A percentile compares a stretch with the other conserved stretches of the same genome.
These are phyloP conservation scores for Hemicordylus capensis DNA, from an alignment of 2,113 vertebrate species.

Conservation along the genomic window DNA sequence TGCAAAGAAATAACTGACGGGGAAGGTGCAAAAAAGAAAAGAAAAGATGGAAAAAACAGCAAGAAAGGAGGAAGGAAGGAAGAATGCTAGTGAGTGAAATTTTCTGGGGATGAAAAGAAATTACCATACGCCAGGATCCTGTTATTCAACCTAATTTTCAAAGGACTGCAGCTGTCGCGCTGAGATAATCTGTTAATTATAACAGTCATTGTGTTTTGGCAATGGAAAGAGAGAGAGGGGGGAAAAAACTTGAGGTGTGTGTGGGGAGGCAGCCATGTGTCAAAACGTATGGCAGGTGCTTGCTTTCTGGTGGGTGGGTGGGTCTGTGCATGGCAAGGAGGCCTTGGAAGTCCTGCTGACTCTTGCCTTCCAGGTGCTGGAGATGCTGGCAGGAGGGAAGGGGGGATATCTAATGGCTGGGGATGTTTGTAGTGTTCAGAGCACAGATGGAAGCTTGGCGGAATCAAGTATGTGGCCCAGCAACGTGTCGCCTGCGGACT, in stretches of 20 bases:
- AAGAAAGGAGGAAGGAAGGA: conserved; percentile 34
- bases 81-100: conserved; percentile 65
- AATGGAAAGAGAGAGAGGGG: conserved; percentile 69
- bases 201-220: conserved; percentile 82
- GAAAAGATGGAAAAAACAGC: neutral
- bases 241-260: conserved; percentile 60
- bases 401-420: neutral
- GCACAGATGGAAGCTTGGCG: conserved; percentile 9
- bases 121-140: conserved; percentile 80
- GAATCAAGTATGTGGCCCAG: neutral
- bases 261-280: conserved; percentile 58
- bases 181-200: conserved; percentile 88
- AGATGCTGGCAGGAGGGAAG: conserved; percentile 8
- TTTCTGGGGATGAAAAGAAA: conserved; percentile 78
- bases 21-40: neutral
- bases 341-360: neutral
- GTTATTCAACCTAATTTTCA: conserved; percentile 86
- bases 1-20: conserved; percentile 24
- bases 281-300: conserved; percentile 57
- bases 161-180: conserved; percentile 82
- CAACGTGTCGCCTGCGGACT: no score
- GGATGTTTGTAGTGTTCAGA: neutral
- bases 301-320: conserved; percentile 36
- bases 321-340: conserved; percentile 34
- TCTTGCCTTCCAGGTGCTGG: neutral